phyloP scores from a whole-genome alignment of 2,797 vertebrate genomes.

The Alauda arvensis region DNA sequence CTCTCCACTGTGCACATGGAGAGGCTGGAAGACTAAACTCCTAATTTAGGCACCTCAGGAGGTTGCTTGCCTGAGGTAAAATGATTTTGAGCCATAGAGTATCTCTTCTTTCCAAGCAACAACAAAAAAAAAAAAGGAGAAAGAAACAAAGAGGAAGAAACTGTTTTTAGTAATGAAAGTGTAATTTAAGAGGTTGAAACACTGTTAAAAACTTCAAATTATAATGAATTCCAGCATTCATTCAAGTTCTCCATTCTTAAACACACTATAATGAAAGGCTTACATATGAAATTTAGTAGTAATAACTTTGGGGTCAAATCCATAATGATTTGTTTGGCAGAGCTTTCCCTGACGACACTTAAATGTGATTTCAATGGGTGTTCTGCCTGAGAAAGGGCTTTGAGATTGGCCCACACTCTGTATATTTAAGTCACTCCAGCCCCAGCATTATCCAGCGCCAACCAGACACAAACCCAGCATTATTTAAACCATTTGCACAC shows the following conservation, averaged over 20 bases:
- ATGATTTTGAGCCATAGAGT: neutral
- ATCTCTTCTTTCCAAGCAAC: neutral
- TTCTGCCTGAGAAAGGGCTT: constrained; percentile 31
- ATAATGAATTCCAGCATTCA: constrained; percentile 39
- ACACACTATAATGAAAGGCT: constrained; percentile 47
- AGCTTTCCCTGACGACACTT: constrained; percentile 35
- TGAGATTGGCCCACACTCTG: neutral
- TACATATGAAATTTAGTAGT: constrained; percentile 35
- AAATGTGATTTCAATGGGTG: constrained; percentile 40
- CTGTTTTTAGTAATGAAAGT: neutral
- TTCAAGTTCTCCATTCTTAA: constrained; percentile 20
- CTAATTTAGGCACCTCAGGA: neutral
- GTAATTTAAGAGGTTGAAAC: neutral
- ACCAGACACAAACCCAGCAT: constrained; percentile 44
- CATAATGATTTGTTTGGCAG: constrained; percentile 39
- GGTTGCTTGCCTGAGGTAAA: neutral
- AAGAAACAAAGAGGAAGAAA: neutral
- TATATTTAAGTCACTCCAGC: constrained; percentile 45
- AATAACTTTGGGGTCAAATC: constrained; percentile 47
- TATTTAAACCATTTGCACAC: constrained; percentile 19
- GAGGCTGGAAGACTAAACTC: neutral
- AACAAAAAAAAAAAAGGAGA: neutral
- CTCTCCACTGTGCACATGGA: neutral
- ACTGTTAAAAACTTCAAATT: neutral
- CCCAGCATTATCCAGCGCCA: constrained; percentile 31